These are phyloP conservation scores for Euphydryas editha DNA, from an alignment of 2,888 invertebrate species.

Conservation along the genomic window DNA sequence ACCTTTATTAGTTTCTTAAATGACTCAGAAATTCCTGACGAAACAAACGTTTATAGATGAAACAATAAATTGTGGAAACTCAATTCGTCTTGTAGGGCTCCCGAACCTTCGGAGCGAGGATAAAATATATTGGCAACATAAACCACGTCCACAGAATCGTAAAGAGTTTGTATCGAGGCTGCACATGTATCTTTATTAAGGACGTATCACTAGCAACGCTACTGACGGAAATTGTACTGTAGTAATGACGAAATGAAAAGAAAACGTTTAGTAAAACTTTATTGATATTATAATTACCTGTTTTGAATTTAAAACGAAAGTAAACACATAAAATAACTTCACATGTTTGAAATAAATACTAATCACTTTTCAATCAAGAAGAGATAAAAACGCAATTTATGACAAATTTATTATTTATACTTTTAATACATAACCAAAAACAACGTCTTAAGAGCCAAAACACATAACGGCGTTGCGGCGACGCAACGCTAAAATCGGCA, in stretches of 20 bases:
- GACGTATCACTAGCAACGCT: constrained; percentile 44
- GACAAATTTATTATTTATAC: no score
- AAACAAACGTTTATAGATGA: constrained; percentile 28
- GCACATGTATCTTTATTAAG: constrained; percentile 59
- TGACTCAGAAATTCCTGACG: constrained; percentile 25
- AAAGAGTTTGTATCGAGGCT: constrained; percentile 52
- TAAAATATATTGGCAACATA: constrained; percentile 59
- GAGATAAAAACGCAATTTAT: no score
- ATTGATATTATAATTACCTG: no score
- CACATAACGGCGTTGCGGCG: no score
- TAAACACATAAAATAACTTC: no score
- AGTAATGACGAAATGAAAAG: neutral
- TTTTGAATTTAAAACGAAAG: no score
- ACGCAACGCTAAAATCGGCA: no score
- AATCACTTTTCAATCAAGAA: no score
- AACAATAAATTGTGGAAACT: constrained; percentile 38
- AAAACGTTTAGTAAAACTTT: neutral
- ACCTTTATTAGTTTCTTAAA: constrained; percentile 29
- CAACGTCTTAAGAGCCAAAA: no score
- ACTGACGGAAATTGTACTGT: constrained; percentile 43
- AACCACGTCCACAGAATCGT: constrained; percentile 48
- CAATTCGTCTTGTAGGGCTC: constrained; percentile 34
- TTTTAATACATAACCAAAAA: no score
- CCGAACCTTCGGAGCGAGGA: constrained; percentile 33
- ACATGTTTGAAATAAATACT: no score